phyloP scores from a whole-genome alignment of 1,140 invertebrate species.

The Anoplolepis gracilipes region DNA sequence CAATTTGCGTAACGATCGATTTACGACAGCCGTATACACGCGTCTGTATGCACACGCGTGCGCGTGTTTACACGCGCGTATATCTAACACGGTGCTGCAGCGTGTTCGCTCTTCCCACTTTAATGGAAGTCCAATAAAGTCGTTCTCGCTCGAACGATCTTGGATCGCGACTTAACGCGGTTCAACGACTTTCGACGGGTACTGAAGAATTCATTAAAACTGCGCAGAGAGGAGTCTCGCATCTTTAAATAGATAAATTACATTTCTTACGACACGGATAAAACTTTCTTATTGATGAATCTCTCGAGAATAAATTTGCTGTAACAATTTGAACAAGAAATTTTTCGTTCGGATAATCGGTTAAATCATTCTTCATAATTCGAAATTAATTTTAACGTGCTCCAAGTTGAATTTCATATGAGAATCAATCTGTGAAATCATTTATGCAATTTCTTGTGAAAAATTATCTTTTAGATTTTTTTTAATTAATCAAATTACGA shows the following conservation, averaged over 20 bases:
- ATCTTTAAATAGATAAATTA: constrained; percentile 47
- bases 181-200: constrained; percentile 37
- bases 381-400: constrained; percentile 18
- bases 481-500: not conserved
- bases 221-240: constrained; percentile 7
- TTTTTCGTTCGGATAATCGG: no score
- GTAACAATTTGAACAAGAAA: not conserved
- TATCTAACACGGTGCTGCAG: not conserved
- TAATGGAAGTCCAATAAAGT: constrained; percentile 75
- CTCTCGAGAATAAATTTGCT: constrained; percentile 20
- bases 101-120: constrained; percentile 57
- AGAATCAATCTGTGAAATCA: not conserved
- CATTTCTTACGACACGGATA: not conserved
- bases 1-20: constrained; percentile 79
- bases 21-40: constrained; percentile 69
- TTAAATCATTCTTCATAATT: not conserved
- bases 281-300: constrained; percentile 26
- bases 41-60: not conserved
- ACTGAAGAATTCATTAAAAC: constrained; percentile 61
- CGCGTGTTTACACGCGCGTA: not conserved
- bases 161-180: constrained; percentile 53
- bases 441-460: not conserved
- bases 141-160: constrained; percentile 63
- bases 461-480: not conserved
- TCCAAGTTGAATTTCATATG: not conserved